Percentiles rank a stretch among this genome's conserved stretches.
phyloP scores from a whole-genome alignment of 2,888 invertebrate genomes.

The Erebia aethiops region DNA sequence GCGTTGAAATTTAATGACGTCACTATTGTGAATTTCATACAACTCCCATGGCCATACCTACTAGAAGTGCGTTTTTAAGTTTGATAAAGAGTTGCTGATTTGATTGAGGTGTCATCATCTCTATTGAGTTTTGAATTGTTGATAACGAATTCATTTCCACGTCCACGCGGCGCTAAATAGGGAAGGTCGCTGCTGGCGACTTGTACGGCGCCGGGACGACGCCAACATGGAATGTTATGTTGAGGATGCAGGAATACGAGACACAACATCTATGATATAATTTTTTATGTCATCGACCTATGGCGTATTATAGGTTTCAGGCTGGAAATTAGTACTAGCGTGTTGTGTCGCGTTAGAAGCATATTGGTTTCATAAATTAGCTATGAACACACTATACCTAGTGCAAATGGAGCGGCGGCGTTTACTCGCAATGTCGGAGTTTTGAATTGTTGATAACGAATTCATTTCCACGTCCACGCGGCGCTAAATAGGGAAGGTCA shows the following conservation, averaged over 20 bases:
- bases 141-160: slow-evolving; percentile 39
- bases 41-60: too few relatives aligned
- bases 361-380: too few relatives aligned
- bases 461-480: slow-evolving; percentile 38
- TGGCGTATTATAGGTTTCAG: not conserved
- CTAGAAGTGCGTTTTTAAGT: too few relatives aligned
- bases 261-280: too few relatives aligned
- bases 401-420: too few relatives aligned
- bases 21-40: too few relatives aligned
- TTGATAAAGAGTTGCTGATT: too few relatives aligned
- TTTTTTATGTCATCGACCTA: slow-evolving; percentile 26
- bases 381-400: too few relatives aligned
- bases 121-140: slow-evolving; percentile 34
- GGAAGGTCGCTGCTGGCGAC: slow-evolving; percentile 60
- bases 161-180: slow-evolving; percentile 40
- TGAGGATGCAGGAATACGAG: slow-evolving; percentile 26
- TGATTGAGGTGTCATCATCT: too few relatives aligned
- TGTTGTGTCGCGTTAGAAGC: too few relatives aligned
- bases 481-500: slow-evolving; percentile 52
- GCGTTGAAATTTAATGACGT: too few relatives aligned
- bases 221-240: slow-evolving; percentile 54
- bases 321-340: too few relatives aligned
- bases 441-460: slow-evolving; percentile 39
- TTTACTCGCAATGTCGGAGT: slow-evolving; percentile 14
- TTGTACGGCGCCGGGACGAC: slow-evolving; percentile 57